A percentile compares a stretch with the other conserved stretches of the same genome.
Conservation (phyloP, 2,888 invertebrate genomes). For the Meloe dianella region DNA sequence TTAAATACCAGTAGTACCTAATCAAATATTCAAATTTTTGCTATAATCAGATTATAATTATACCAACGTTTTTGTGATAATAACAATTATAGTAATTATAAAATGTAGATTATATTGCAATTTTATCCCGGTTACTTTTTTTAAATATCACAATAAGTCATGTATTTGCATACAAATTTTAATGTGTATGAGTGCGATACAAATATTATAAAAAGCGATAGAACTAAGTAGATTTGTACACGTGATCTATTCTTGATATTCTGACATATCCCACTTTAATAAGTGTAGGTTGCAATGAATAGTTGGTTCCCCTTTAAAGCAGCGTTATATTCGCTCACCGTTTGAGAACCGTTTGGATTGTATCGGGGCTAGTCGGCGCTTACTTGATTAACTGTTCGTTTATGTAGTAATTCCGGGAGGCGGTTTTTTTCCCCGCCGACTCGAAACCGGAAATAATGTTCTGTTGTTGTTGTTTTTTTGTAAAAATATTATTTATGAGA, state of each 20-base stretch:
- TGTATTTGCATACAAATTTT: neutral
- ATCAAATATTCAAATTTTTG: neutral
- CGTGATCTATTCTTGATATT: neutral
- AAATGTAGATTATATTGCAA: neutral
- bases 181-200: neutral
- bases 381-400: constrained; percentile 45
- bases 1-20: neutral
- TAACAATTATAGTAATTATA: neutral
- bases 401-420: constrained; percentile 3
- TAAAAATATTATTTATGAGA: too few species aligned
- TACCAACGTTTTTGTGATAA: neutral
- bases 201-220: neutral
- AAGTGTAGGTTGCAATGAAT: constrained; percentile 17
- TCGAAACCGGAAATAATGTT: neutral
- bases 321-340: constrained; percentile 38
- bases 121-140: neutral
- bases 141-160: neutral
- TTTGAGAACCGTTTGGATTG: constrained; percentile 37
- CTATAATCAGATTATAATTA: neutral
- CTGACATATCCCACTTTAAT: constrained; percentile 27
- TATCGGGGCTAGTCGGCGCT: constrained; percentile 27
- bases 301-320: constrained; percentile 45
- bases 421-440: neutral
- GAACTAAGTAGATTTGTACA: neutral
- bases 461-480: too few species aligned